Base-by-base conservation (phyloP, 2,797 vertebrate genomes). In the Bradypus variegatus region DNA sequence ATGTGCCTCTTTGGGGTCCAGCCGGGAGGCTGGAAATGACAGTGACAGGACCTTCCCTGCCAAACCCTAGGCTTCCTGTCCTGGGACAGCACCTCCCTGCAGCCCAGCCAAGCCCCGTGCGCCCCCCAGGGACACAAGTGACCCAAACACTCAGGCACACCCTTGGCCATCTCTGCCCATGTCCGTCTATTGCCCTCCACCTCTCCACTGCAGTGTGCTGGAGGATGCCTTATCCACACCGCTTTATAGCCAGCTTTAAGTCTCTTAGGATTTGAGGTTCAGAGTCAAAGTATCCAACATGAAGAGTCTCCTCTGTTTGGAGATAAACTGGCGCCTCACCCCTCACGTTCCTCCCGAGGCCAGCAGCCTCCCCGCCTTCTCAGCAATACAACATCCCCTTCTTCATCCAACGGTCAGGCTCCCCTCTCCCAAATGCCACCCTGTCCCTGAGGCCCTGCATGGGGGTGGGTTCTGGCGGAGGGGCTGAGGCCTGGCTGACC, bases 211-310 rank as follows among this genome's bases (percentile, higher is more conserved):
- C 69, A 84, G 88, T 95, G 94, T 95, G 91, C 88, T 36, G 86
- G 91, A 90, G 10, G 1, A 2, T 48, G 88, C 45, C 84, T 93
- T 84, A 91, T 94, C 93, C 88, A 58, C 65, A 48, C 80, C 76
- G 2, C 80, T 79, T 96, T 90, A 88, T n/a, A 90, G 95, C 92
- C 92, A 95, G 78, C 73, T 92, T 64, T 85, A 97, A 96, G 95
- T 95, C 93, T 95, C 79, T 14, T 3, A 55, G 92, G 94, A 94
- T 91, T 95, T 94, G 80, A 92, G 89, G 92, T 95, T 96, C 95
- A 94, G 96, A 88, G 94, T 94, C 96, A 96, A 91, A 92, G 92
- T 1, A 23, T 84, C 79, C 89, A 78, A 72, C 93, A 94, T 69
- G 87, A 95, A 21, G 13, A 5, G 36, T n/a, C 41, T 16, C 48